These are phyloP conservation scores for Cephalopterus ornatus DNA, from an alignment of 2,113 vertebrate species.

Conservation along the genomic window DNA sequence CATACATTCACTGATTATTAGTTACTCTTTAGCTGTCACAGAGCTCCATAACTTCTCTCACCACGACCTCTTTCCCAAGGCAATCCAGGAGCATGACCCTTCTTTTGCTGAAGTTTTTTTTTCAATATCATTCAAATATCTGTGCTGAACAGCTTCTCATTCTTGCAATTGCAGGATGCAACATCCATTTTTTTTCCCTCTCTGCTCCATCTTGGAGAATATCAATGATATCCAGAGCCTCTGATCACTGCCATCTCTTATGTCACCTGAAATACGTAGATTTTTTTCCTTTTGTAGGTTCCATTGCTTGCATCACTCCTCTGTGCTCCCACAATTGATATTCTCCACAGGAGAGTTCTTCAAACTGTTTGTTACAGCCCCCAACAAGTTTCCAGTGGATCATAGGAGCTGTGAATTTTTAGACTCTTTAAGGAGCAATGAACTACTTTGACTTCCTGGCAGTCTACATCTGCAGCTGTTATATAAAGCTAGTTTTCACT, in stretches of 20 bases:
- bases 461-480: background rate
- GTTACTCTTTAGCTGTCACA: background rate
- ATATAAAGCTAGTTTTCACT: background rate
- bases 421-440: background rate
- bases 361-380: background rate
- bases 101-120: background rate
- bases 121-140: background rate
- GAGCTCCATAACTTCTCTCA: background rate
- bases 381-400: background rate
- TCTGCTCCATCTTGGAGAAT: background rate
- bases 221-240: background rate
- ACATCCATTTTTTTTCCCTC: background rate
- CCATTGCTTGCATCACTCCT: background rate
- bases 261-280: background rate
- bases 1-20: background rate
- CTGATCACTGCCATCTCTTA: background rate
- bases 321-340: background rate
- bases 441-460: conserved; percentile 8
- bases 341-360: background rate
- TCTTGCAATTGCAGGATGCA: background rate
- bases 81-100: background rate
- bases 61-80: background rate
- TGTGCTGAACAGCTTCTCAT: background rate
- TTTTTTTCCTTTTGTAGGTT: background rate
- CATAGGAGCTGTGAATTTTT: conserved; percentile 6